Conservation (phyloP, 2,113 vertebrate species). For the Scolopax mira region DNA sequence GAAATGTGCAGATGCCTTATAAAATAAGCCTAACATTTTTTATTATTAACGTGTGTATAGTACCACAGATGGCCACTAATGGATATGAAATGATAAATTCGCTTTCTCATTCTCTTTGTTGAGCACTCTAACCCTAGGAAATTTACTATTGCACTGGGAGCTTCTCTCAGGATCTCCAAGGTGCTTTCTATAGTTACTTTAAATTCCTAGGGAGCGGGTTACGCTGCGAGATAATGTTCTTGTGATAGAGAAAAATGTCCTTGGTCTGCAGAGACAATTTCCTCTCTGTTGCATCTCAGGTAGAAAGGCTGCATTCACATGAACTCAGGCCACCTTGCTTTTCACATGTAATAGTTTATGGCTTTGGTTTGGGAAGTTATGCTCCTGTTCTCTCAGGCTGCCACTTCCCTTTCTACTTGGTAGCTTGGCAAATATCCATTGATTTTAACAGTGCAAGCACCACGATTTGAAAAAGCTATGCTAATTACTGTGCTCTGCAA, state of each 20-base stretch:
- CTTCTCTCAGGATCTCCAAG: neutral
- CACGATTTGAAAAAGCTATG: fast-evolving
- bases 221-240: neutral
- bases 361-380: neutral
- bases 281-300: neutral
- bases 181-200: neutral
- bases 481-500: fast-evolving
- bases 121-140: neutral
- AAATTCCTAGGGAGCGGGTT: neutral
- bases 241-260: neutral
- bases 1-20: slow-evolving; percentile 16
- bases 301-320: neutral
- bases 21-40: slow-evolving; percentile 34
- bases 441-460: neutral
- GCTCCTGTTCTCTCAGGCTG: neutral
- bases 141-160: neutral
- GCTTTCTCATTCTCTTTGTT: slow-evolving; percentile 6
- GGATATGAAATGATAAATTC: slow-evolving; percentile 38
- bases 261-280: neutral
- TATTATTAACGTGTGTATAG: slow-evolving; percentile 24
- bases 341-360: neutral
- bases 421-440: neutral
- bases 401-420: fast-evolving
- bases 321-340: neutral
- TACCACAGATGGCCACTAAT: slow-evolving; percentile 16